Base-by-base conservation (phyloP, 2,113 vertebrate genomes). In the Condylura cristata region DNA sequence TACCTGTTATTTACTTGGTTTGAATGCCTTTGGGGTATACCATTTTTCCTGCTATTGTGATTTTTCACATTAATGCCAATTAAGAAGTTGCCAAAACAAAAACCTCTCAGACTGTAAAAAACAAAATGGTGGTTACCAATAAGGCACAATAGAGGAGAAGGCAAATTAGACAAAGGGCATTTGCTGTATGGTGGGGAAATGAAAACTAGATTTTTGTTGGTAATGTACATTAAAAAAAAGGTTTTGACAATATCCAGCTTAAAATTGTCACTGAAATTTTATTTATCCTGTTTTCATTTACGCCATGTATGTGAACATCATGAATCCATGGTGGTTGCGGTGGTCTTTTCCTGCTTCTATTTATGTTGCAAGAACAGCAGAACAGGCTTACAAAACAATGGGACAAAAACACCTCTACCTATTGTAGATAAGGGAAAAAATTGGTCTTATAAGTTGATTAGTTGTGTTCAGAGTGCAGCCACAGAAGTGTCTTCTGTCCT, bases 251-350 rank as follows among this genome's bases (percentile, higher is more conserved):
- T 80, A 65, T 28, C 26, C 41, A 94, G 56, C 30, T 85, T 48
- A 58, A 95, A 95, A 74, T 83, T 83, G 8, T 63, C 53, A 41
- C 28, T 26, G 68, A 39, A n/a, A 3, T 63, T 39, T 70, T 80
- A 90, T 39, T 70, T 80, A 90, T 24, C 48, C 10, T 39, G 32
- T 60, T 93, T 90, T 90, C 65, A 85, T 88, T 84, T 91, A 66
- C 74, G 83, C 81, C 48, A 78, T 86, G 89, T 95, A 72, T 79
- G 74, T 95, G 92, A 96, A 96, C 60, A 84, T 13, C 20, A 37
- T 56, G 53, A 56, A 22, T 20, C 53, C 53, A 56, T 56, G 20
- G 53, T 56, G 53, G 17, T 56, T 6, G 20, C 22, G 53, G 53
- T 22, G 14, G 48, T 51, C 48, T 51, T 51, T 22, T 56, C 53